Evolutionary conservation across 2,888 invertebrate species (phyloP).

Genomic region (Formica aserva): DNA sequence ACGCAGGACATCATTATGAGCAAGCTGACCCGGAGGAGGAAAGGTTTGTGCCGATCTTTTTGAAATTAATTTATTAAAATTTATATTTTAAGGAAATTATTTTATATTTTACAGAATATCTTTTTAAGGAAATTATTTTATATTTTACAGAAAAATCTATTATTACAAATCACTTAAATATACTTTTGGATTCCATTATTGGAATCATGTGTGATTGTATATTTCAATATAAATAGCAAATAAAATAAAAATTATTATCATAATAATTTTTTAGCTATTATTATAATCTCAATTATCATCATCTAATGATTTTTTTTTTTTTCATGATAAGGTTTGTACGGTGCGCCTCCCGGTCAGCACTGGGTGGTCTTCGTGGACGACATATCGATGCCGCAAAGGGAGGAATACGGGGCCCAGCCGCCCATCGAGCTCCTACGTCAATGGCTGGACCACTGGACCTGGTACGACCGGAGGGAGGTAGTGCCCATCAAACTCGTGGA

Average conservation of each 20-base stretch:
- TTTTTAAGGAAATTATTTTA: too few species aligned
- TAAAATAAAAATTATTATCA: neutral
- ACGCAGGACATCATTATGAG: conserved; percentile 98
- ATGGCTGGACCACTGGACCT: conserved; percentile 95
- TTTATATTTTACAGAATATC: too few species aligned
- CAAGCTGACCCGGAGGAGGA: conserved; percentile 95
- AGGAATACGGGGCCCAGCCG: conserved; percentile 97
- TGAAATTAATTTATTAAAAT: neutral
- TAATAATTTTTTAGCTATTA: neutral
- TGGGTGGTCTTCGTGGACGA: conserved; percentile 98
- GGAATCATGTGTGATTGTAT: neutral
- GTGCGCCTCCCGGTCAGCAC: conserved; percentile 87
- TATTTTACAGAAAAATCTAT: neutral
- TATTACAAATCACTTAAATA: neutral
- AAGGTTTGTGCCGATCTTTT: conserved; percentile 87
- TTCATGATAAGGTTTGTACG: conserved; percentile 71
- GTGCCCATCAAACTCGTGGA: conserved; percentile 93
- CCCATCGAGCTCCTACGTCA: conserved; percentile 97
- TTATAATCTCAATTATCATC: neutral
- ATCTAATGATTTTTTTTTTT: neutral
- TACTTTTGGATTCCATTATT: neutral
- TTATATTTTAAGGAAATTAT: neutral
- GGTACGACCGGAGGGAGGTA: conserved; percentile 95
- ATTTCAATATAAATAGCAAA: neutral
- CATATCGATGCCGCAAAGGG: conserved; percentile 96